phyloP scores from a whole-genome alignment of 2,797 vertebrate genomes.

The Amphiprion clarkii region DNA sequence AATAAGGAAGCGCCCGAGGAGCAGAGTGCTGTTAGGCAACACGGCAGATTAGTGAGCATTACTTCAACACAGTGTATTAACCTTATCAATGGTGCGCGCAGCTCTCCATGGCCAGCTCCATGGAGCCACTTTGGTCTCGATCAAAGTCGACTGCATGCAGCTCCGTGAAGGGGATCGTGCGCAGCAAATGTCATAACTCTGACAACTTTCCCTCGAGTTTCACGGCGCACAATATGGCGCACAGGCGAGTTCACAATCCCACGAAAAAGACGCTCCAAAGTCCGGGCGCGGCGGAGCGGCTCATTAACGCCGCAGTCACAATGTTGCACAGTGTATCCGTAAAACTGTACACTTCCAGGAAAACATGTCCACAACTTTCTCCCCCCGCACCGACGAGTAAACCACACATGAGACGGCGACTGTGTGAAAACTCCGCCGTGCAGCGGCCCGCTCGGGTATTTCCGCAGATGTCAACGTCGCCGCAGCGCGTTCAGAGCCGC shows the following conservation, averaged over 20 bases:
- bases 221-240: slow-evolving; percentile 76
- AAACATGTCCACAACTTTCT: slow-evolving; percentile 83
- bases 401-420: slow-evolving; percentile 45
- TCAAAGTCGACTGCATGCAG: slow-evolving; percentile 82
- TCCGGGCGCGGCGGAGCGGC: slow-evolving; percentile 21
- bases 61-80: slow-evolving; percentile 39
- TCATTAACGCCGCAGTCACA: slow-evolving; percentile 25
- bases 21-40: slow-evolving; percentile 10
- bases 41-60: slow-evolving; percentile 26
- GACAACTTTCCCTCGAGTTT: slow-evolving; percentile 79
- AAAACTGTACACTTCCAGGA: slow-evolving; percentile 69
- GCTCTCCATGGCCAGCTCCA: slow-evolving; percentile 69
- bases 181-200: slow-evolving; percentile 82
- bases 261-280: slow-evolving; percentile 39
- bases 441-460: slow-evolving; percentile 45
- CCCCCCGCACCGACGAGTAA: slow-evolving; percentile 53
- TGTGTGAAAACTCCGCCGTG: slow-evolving; percentile 49
- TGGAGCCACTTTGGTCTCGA: slow-evolving; percentile 76
- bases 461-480: slow-evolving; percentile 44
- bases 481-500: not conserved
- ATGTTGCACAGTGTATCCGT: slow-evolving; percentile 58
- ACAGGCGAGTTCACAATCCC: slow-evolving; percentile 45
- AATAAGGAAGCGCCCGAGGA: slow-evolving; percentile 65
- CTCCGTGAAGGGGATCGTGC: slow-evolving; percentile 75
- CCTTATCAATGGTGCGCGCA: slow-evolving; percentile 67